Percentiles rank a stretch among this genome's conserved stretches.
phyloP scores from a whole-genome alignment of 64 coral and sea anemone genomes.

The Catalaphyllia jardinei region DNA sequence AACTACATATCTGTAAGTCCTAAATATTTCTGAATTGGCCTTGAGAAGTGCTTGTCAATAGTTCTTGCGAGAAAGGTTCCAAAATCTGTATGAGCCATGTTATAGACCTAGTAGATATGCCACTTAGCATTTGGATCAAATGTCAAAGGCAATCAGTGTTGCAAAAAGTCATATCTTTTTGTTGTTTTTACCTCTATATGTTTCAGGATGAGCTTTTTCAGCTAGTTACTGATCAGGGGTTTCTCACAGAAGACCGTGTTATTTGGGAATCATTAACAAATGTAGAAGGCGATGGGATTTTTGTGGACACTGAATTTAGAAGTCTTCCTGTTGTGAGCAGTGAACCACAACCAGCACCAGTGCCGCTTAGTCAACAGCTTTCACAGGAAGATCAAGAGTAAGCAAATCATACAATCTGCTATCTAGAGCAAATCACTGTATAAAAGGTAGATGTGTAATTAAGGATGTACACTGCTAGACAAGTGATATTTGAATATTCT shows the following conservation, averaged over 20 bases:
- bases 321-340: slow-evolving; percentile 44
- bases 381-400: slow-evolving; percentile 99
- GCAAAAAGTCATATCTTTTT: not conserved
- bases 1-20: no score
- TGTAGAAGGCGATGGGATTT: slow-evolving; percentile 90
- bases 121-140: not conserved
- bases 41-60: no score
- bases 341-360: not conserved
- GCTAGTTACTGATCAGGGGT: slow-evolving; percentile 96
- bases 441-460: no score
- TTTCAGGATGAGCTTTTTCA: slow-evolving; percentile 90
- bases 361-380: not conserved
- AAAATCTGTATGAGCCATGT: not conserved
- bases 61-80: no score
- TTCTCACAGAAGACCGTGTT: slow-evolving; percentile 91
- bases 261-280: slow-evolving; percentile 95
- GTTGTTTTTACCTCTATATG: not conserved
- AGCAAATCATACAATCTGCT: not conserved
- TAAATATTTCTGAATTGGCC: no score
- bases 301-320: slow-evolving; percentile 90
- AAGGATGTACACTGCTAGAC: no score
- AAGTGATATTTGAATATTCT: no score
- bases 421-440: no score
- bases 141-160: not conserved
- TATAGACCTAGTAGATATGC: not conserved